A percentile compares a stretch with the other conserved stretches of the same genome.
phyloP scores from a whole-genome alignment of 1,140 invertebrate species.

The Brachionus sp. region DNA sequence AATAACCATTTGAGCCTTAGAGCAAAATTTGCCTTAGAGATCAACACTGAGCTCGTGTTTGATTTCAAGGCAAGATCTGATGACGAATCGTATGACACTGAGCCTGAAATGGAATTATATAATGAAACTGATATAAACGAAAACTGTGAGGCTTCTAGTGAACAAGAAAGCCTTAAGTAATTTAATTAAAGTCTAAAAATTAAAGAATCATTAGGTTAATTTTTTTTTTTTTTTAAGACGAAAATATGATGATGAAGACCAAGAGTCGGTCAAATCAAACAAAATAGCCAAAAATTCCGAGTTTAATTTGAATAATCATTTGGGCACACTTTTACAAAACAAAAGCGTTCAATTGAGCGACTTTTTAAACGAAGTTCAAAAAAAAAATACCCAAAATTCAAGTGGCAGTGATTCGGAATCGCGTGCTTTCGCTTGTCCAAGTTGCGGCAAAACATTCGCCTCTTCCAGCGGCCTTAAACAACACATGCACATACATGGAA shows the following conservation, averaged over 20 bases:
- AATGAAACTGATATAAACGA: not conserved
- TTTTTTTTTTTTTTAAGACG: not conserved
- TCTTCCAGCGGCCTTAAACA: constrained; percentile 96
- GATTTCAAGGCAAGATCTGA: not conserved
- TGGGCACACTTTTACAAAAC: not conserved
- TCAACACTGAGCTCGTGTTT: not conserved
- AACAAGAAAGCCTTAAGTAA: not conserved
- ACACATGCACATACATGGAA: constrained; percentile 98
- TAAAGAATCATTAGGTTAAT: not conserved
- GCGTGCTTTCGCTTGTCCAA: constrained; percentile 85
- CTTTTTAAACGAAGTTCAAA: not conserved
- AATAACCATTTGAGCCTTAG: not conserved
- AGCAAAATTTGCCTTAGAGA: not conserved
- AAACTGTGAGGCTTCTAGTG: not conserved
- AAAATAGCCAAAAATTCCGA: constrained; percentile 18
- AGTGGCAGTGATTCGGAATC: constrained; percentile 29
- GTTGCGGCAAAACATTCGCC: constrained; percentile 97
- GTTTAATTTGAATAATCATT: not conserved
- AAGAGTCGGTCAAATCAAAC: not conserved
- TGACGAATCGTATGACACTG: not conserved
- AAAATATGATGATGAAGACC: constrained; percentile 16
- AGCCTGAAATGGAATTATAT: constrained; percentile 14
- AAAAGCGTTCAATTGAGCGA: constrained; percentile 35
- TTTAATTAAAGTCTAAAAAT: not conserved
- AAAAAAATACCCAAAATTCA: constrained; percentile 19